A percentile compares a stretch with the other conserved stretches of the same genome.
These are phyloP conservation scores for Charaxes varanes DNA, from an alignment of 1,140 invertebrate species.

Conservation along the genomic window DNA sequence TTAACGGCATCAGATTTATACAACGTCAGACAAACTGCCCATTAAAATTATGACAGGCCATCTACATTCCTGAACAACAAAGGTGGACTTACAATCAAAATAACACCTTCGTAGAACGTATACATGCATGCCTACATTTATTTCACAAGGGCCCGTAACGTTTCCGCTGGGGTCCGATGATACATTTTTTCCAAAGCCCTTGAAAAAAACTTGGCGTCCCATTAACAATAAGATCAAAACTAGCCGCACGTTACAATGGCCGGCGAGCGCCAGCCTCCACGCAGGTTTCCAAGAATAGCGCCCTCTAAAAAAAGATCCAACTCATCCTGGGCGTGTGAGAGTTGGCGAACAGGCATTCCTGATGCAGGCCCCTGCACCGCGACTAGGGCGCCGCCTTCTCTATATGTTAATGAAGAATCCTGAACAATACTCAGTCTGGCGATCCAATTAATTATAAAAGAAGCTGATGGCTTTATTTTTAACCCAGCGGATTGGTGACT, in stretches of 20 bases:
- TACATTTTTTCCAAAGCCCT: conserved; percentile 63
- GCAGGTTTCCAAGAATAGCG: conserved; percentile 63
- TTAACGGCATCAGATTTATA: conserved; percentile 40
- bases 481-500: too few relatives aligned
- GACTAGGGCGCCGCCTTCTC: not conserved
- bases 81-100: conserved; percentile 64
- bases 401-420: not conserved
- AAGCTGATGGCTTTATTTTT: too few relatives aligned
- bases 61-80: conserved; percentile 71
- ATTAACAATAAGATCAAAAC: conserved; percentile 74
- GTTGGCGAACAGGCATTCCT: conserved; percentile 55
- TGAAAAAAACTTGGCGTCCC: conserved; percentile 71
- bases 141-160: conserved; percentile 65
- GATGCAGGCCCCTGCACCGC: not conserved
- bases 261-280: conserved; percentile 63
- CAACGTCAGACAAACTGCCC: conserved; percentile 51
- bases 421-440: not conserved
- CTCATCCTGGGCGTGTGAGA: conserved; percentile 62
- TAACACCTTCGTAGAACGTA: conserved; percentile 70
- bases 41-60: conserved; percentile 70
- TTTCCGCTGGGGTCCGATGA: conserved; percentile 68
- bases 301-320: conserved; percentile 63
- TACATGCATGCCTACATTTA: conserved; percentile 59
- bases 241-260: conserved; percentile 68
- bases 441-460: too few relatives aligned